These are phyloP conservation scores for Boloria selene DNA, from an alignment of 2,888 invertebrate species.

Conservation along the genomic window DNA sequence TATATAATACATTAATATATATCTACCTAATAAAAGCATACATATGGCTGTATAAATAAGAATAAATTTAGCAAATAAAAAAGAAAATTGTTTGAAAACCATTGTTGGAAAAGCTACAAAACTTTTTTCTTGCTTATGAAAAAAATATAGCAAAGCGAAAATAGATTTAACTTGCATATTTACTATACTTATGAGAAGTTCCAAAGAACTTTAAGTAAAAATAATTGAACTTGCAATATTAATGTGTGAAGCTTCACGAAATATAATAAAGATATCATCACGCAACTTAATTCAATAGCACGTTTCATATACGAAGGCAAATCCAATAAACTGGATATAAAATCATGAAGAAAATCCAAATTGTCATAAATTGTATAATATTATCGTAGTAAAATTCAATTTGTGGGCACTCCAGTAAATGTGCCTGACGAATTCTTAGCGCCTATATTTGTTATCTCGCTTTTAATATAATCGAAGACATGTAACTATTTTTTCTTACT, in stretches of 20 bases:
- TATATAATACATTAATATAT: too few species aligned
- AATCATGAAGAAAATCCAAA: conserved; percentile 6
- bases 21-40: too few species aligned
- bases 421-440: too few species aligned
- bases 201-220: not conserved
- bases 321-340: conserved; percentile 10
- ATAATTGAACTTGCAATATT: not conserved
- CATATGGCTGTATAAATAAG: too few species aligned
- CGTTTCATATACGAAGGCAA: conserved; percentile 7
- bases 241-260: not conserved
- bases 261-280: not conserved
- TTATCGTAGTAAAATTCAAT: conserved; percentile 15
- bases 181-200: too few species aligned
- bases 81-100: too few species aligned
- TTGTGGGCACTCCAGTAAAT: conserved; percentile 13
- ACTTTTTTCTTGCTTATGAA: too few species aligned
- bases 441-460: too few species aligned
- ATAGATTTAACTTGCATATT: not conserved
- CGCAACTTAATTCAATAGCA: conserved; percentile 6
- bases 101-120: too few species aligned
- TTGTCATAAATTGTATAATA: conserved; percentile 14
- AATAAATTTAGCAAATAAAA: too few species aligned
- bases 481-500: too few species aligned
- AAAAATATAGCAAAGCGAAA: not conserved
- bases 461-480: too few species aligned